These are phyloP conservation scores for Mesitornis unicolor DNA, from an alignment of 2,113 vertebrate genomes.

Conservation along the genomic window DNA sequence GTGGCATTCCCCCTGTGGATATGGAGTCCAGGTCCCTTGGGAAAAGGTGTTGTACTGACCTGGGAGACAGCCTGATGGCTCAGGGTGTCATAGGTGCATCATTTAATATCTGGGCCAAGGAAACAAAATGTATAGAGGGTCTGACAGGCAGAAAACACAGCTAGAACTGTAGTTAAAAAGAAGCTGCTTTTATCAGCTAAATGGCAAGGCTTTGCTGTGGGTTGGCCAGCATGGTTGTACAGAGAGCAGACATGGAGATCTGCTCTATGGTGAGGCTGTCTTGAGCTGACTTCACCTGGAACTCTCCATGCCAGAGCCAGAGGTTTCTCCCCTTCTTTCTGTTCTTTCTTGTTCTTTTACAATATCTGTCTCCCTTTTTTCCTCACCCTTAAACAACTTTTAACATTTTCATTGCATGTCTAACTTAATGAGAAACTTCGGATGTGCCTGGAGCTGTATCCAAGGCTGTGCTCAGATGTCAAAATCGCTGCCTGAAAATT, in stretches of 20 bases:
- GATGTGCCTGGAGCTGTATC: slow-evolving; percentile 29
- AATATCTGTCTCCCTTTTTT: neutral
- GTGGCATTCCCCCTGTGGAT: rapidly evolving
- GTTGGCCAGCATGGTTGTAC: neutral
- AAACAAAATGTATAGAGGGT: neutral
- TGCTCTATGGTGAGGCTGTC: neutral
- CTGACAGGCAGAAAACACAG: neutral
- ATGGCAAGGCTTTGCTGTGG: neutral
- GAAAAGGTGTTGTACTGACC: neutral
- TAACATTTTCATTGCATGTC: slow-evolving; percentile 42
- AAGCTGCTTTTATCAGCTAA: neutral
- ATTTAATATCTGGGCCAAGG: neutral
- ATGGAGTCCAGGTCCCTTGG: neutral
- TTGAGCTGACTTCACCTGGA: neutral
- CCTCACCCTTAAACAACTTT: slow-evolving; percentile 21
- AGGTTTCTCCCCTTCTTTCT: neutral
- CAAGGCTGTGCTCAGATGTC: slow-evolving; percentile 12
- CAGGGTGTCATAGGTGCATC: neutral
- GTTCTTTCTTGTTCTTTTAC: neutral
- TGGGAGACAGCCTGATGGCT: neutral
- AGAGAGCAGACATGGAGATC: neutral
- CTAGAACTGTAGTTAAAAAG: neutral
- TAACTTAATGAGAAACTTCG: slow-evolving; percentile 51
- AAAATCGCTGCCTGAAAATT: slow-evolving; percentile 39
- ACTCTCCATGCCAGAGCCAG: neutral